A percentile compares a stretch with the other conserved stretches of the same genome.
phyloP scores from a whole-genome alignment of 2,888 invertebrate species.

The Acronicta aceris region DNA sequence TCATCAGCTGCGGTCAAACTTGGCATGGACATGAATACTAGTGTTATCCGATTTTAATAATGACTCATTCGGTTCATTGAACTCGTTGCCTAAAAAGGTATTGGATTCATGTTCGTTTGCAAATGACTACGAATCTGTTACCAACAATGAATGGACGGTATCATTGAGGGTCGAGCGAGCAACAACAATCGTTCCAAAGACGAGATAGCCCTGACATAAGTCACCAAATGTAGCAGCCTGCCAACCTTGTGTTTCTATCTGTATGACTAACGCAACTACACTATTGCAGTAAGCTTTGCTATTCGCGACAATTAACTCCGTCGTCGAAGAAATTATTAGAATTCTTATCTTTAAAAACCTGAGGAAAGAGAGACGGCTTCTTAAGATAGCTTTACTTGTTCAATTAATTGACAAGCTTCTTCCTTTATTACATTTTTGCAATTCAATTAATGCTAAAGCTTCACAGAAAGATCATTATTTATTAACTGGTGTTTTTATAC shows the following conservation, averaged over 20 bases:
- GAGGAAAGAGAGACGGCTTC: slow-evolving; percentile 42
- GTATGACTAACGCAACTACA: slow-evolving; percentile 70
- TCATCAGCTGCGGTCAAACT: slow-evolving; percentile 60
- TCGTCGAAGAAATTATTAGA: slow-evolving; percentile 50
- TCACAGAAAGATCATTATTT: slow-evolving; percentile 20
- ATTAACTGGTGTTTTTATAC: slow-evolving; percentile 5
- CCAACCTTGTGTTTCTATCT: slow-evolving; percentile 84
- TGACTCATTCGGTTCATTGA: slow-evolving; percentile 77
- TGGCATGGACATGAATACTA: slow-evolving; percentile 56
- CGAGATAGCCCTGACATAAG: slow-evolving; percentile 85
- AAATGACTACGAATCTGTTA: slow-evolving; percentile 65
- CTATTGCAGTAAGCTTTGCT: slow-evolving; percentile 65
- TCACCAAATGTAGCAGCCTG: slow-evolving; percentile 86
- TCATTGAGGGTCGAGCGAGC: slow-evolving; percentile 65
- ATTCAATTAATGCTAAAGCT: slow-evolving; percentile 41
- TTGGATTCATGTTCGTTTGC: slow-evolving; percentile 67
- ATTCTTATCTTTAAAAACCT: slow-evolving; percentile 27
- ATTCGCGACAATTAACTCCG: slow-evolving; percentile 64
- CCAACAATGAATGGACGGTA: slow-evolving; percentile 72
- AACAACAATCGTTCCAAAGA: slow-evolving; percentile 68
- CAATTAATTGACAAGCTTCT: slow-evolving; percentile 42
- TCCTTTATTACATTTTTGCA: slow-evolving; percentile 36
- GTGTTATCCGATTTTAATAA: slow-evolving; percentile 64
- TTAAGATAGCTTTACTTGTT: slow-evolving; percentile 57
- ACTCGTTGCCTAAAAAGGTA: slow-evolving; percentile 70